Percentiles rank a stretch among this genome's conserved stretches.
phyloP scores from a whole-genome alignment of 2,797 vertebrate species.

The Falco cherrug region DNA sequence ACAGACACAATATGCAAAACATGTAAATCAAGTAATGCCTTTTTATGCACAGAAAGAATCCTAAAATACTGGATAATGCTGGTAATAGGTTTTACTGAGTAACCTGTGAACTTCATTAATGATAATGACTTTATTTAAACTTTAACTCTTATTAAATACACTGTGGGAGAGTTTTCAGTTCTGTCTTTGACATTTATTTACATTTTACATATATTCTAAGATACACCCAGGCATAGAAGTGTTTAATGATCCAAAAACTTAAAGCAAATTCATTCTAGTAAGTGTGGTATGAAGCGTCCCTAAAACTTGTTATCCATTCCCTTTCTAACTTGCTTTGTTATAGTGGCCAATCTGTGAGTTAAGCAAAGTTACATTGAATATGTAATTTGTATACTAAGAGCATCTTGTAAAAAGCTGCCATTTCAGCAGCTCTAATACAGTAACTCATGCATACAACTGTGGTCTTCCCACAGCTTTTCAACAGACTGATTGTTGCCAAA shows the following conservation, averaged over 20 bases:
- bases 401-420: neutral
- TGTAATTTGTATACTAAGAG: neutral
- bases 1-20: neutral
- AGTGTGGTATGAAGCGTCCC: neutral
- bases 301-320: neutral
- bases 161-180: neutral
- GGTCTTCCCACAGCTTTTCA: neutral
- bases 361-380: neutral
- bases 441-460: neutral
- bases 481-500: neutral
- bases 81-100: neutral
- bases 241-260: neutral
- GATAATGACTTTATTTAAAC: neutral
- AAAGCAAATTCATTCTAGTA: neutral
- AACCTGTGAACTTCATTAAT: neutral
- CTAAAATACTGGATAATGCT: neutral
- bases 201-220: neutral
- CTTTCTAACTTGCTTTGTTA: neutral
- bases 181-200: neutral
- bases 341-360: neutral
- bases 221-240: neutral
- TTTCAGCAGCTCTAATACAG: neutral
- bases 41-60: neutral
- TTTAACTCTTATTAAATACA: neutral
- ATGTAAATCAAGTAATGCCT: neutral